These are phyloP conservation scores for Apus apus DNA, from an alignment of 2,113 vertebrate species.

Conservation along the genomic window DNA sequence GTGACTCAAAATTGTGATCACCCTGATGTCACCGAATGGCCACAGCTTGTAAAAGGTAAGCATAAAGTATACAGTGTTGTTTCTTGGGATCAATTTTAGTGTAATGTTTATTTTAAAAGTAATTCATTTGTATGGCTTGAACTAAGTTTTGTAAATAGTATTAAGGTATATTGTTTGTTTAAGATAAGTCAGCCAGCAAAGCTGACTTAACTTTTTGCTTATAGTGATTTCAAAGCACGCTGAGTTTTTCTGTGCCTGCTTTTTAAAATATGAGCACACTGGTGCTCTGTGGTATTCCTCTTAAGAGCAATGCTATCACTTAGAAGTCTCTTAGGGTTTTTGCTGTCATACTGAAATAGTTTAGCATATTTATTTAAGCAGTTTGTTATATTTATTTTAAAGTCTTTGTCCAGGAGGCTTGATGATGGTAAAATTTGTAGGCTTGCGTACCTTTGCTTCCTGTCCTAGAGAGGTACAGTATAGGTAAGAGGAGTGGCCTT, in stretches of 20 bases:
- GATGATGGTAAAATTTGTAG: neutral
- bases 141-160: neutral
- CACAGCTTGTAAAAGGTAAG: constrained; percentile 87
- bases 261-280: neutral
- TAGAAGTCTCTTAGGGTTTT: neutral
- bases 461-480: constrained; percentile 33
- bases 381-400: neutral
- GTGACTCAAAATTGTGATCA: constrained; percentile 82
- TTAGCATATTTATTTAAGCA: neutral
- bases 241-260: neutral
- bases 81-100: neutral
- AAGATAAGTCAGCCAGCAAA: constrained; percentile 11
- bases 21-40: constrained; percentile 86
- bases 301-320: neutral
- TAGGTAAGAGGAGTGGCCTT: constrained; percentile 46
- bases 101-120: neutral
- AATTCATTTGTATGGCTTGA: neutral
- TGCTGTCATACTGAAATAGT: neutral
- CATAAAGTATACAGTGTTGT: neutral
- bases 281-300: neutral
- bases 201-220: neutral
- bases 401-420: neutral
- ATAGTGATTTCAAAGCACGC: neutral
- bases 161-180: constrained; percentile 19
- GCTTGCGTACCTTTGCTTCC: constrained; percentile 26